These are phyloP conservation scores for Gastrophysa polygoni DNA, from an alignment of 2,888 invertebrate genomes.

Conservation along the genomic window DNA sequence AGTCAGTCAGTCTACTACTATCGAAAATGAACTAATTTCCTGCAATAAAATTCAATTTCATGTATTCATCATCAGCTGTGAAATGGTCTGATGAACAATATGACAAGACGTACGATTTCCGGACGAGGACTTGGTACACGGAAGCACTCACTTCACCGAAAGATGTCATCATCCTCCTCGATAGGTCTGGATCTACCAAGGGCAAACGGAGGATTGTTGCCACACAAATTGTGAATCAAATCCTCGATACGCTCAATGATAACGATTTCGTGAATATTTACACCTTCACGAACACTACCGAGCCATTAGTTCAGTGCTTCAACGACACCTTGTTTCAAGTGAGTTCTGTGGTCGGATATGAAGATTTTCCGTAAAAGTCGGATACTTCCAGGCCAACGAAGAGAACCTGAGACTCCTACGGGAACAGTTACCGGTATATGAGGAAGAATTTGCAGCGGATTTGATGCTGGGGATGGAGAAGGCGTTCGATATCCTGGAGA, in stretches of 20 bases:
- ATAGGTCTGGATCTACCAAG: slow-evolving; percentile 71
- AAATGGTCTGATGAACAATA: slow-evolving; percentile 66
- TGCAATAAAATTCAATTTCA: too few relatives aligned
- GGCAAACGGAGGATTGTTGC: slow-evolving; percentile 77
- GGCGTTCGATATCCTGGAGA: slow-evolving; percentile 82
- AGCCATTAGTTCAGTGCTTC: slow-evolving; percentile 86
- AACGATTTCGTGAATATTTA: slow-evolving; percentile 98
- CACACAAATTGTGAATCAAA: slow-evolving; percentile 83
- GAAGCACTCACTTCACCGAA: slow-evolving; percentile 98
- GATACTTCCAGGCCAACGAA: slow-evolving; percentile 54
- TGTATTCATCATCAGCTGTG: slow-evolving; percentile 63
- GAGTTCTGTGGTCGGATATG: slow-evolving; percentile 65
- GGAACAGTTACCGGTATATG: slow-evolving; percentile 51
- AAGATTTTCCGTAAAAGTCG: slow-evolving; percentile 56
- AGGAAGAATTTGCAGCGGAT: slow-evolving; percentile 47
- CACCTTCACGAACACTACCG: slow-evolving; percentile 81
- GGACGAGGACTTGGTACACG: slow-evolving; percentile 95
- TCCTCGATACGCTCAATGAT: slow-evolving; percentile 94
- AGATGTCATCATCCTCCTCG: slow-evolving; percentile 78
- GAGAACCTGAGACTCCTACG: slow-evolving; percentile 55
- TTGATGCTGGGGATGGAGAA: slow-evolving; percentile 60
- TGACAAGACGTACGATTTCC: slow-evolving; percentile 86
- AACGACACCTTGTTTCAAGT: slow-evolving; percentile 76
- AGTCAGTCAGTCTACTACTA: too few relatives aligned
- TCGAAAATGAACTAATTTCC: too few relatives aligned